These are phyloP conservation scores for Phylloscopus whistleri DNA, from an alignment of 2,113 vertebrate species.

Conservation along the genomic window DNA sequence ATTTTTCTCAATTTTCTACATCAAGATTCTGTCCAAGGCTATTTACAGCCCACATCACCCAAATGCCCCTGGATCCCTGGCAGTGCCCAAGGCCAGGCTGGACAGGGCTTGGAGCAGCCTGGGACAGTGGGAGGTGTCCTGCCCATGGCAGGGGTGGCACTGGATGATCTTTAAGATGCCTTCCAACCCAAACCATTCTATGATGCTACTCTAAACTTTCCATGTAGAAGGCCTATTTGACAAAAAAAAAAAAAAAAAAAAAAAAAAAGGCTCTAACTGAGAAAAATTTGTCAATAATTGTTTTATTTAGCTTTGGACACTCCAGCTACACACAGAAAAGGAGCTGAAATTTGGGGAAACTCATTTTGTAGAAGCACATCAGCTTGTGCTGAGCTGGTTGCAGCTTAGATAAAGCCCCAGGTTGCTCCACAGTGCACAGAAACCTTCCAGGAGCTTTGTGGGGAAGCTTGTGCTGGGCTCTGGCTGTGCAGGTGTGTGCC, in stretches of 20 bases:
- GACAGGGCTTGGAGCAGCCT: background rate
- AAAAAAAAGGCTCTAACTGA: background rate
- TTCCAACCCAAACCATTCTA: background rate
- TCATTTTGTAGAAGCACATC: background rate
- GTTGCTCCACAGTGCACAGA: accelerated
- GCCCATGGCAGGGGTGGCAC: background rate
- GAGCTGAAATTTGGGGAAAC: background rate
- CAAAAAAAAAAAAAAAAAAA: background rate
- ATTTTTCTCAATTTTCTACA: background rate
- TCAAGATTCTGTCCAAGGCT: background rate
- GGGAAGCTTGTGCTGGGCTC: background rate
- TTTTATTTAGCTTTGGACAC: background rate
- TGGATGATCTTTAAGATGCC: background rate
- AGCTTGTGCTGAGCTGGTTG: background rate
- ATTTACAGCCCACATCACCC: accelerated
- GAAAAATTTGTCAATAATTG: background rate
- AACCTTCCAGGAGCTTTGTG: background rate
- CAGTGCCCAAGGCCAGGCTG: background rate
- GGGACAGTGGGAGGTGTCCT: background rate
- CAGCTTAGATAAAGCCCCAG: background rate
- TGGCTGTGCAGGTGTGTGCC: background rate
- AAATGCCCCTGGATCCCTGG: background rate
- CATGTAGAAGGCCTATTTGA: accelerated
- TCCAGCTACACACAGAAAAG: background rate
- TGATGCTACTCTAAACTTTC: background rate